Conservation (phyloP, 2,113 vertebrate species). For the Leucopsar rothschildi region DNA sequence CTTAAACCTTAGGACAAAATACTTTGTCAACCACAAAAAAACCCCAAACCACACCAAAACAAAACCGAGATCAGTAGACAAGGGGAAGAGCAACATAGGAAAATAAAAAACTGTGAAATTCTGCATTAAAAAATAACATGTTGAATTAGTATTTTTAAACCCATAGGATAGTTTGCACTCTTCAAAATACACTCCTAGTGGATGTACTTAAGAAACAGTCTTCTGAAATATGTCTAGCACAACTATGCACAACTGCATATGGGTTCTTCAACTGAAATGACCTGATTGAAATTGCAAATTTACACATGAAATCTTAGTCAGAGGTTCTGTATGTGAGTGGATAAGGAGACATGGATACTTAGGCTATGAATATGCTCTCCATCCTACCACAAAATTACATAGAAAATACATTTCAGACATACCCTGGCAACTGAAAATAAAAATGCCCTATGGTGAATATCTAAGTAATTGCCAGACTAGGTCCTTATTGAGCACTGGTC, state of each 20-base stretch:
- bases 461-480: not conserved
- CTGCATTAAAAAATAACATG: not conserved
- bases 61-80: not conserved
- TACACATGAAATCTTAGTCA: not conserved
- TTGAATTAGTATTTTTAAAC: not conserved
- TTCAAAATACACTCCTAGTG: not conserved
- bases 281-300: not conserved
- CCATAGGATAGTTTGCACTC: not conserved
- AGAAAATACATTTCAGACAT: slow-evolving; percentile 22
- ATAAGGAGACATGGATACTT: not conserved
- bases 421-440: not conserved
- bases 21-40: not conserved
- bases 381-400: slow-evolving; percentile 11
- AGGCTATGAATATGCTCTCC: not conserved
- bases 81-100: not conserved
- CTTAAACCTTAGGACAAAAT: not conserved
- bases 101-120: not conserved
- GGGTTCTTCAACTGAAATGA: not conserved
- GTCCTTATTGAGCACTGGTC: not conserved
- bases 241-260: not conserved
- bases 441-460: not conserved
- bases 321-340: not conserved
- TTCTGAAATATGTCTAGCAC: not conserved
- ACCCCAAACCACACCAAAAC: not conserved
- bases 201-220: not conserved